Evolutionary conservation across 2,888 invertebrate species (phyloP), one percentile per base, ranked within the genome.

Genomic region (Apocheima hispidaria): DNA sequence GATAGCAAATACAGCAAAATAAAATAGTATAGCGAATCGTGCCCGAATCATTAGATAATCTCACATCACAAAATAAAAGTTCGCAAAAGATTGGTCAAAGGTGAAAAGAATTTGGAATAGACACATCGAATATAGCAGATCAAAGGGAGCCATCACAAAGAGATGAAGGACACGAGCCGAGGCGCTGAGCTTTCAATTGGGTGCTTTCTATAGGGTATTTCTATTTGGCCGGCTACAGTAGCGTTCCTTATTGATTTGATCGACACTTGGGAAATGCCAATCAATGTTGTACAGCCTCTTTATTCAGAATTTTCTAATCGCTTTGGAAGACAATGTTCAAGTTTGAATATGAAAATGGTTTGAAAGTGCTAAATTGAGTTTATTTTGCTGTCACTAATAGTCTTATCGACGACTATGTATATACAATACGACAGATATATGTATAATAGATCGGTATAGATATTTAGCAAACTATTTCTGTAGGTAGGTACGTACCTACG

Each of bases 131-230:
- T 66, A 67, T 59, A 61, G 66, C 53, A 81, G 81, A 84, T 84
- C 83, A 83, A 85, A 84, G 81, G 74, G 68, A 71, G 68, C 69
- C 68, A 71, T 73, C 73, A 82, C 82, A 83, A 84, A 86, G 81
- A 72, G 72, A 74, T 63, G 68, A 74, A n/a, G 73, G 77, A 79
- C 78, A 76, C 75, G 73, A 69, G 70, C 74, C 16, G 52, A 48
- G 9, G 56, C 56, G 48, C 52, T 66, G 63, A 66, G 60, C 60
- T 77, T 73, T 69, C 69, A 65, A 70, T 68, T 63, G 60, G 50
- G 61, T 54, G 68, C 68, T 69, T 69, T 57, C 56, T 60, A 60
- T 54, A 46, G 35, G 54, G 16, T 7, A 28, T 49, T 18, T 28
- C 38, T 43, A 54, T 54, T 54, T 33, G 44, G 54, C 28, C 40